Evolutionary conservation across 2,797 vertebrate species (phyloP).

Genomic region (Arremon brunneinucha): DNA sequence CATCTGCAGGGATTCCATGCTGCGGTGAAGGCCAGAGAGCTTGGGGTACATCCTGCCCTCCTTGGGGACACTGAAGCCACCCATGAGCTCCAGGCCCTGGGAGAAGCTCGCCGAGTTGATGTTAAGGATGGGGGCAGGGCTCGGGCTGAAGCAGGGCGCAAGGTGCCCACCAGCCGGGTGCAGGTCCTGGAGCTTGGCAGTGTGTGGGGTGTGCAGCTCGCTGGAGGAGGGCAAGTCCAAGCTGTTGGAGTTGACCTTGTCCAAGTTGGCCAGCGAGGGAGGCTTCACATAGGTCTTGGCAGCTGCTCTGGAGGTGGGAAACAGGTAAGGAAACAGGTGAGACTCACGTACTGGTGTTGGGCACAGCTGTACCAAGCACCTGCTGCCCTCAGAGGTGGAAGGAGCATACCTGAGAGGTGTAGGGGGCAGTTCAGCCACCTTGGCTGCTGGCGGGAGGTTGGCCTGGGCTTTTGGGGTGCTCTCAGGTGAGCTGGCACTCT

Average conservation of each 20-base stretch:
- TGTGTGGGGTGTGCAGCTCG: slow-evolving; percentile 59
- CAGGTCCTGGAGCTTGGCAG: slow-evolving; percentile 85
- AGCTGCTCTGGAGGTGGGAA: slow-evolving; percentile 75
- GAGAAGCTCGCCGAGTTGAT: slow-evolving; percentile 91
- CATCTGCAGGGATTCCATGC: slow-evolving; percentile 91
- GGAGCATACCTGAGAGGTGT: slow-evolving; percentile 84
- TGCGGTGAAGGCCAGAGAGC: slow-evolving; percentile 89
- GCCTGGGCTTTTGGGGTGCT: slow-evolving; percentile 82
- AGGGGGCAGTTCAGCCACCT: slow-evolving; percentile 82
- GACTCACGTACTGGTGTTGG: not conserved
- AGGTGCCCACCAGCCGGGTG: slow-evolving; percentile 68
- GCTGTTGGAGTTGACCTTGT: slow-evolving; percentile 91
- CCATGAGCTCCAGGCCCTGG: slow-evolving; percentile 84
- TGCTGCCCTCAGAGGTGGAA: fast-evolving
- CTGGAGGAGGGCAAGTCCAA: slow-evolving; percentile 83
- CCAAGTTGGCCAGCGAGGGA: slow-evolving; percentile 87
- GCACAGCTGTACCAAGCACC: fast-evolving
- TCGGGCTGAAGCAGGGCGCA: slow-evolving; percentile 85
- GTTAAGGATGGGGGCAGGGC: slow-evolving; percentile 90
- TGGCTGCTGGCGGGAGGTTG: slow-evolving; percentile 77
- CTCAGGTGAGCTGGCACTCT: slow-evolving; percentile 80
- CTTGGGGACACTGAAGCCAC: slow-evolving; percentile 71
- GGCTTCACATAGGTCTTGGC: slow-evolving; percentile 87
- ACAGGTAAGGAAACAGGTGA: not conserved
- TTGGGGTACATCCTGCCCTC: slow-evolving; percentile 87